These are phyloP conservation scores for Eupristina koningsbergeri DNA, from an alignment of 1,140 invertebrate species.

Conservation along the genomic window DNA sequence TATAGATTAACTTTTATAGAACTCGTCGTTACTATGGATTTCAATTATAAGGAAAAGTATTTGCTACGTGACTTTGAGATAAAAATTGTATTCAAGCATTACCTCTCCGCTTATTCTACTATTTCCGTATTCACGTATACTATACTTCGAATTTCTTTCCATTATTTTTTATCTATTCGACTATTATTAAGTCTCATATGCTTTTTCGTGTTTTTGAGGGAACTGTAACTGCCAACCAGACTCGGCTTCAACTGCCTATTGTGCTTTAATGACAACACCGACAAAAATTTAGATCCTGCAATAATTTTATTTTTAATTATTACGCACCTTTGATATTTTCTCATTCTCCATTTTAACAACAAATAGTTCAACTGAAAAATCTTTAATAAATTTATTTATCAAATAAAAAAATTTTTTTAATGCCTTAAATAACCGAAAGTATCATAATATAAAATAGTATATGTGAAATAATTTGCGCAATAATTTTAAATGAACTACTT, in stretches of 20 bases:
- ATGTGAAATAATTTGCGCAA: constrained; percentile 3
- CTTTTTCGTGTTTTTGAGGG: not conserved
- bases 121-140: not conserved
- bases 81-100: not conserved
- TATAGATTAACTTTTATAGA: not conserved
- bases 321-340: too few relatives aligned
- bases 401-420: not conserved
- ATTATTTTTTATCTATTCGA: not conserved
- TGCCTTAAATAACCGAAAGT: not conserved
- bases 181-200: not conserved
- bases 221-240: not conserved
- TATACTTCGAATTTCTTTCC: not conserved
- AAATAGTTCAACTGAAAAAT: not conserved
- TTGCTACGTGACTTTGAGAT: constrained; percentile 23
- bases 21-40: not conserved
- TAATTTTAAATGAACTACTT: not conserved
- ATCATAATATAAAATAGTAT: not conserved
- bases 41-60: constrained; percentile 30
- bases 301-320: too few relatives aligned
- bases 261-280: too few relatives aligned
- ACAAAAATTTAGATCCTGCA: too few relatives aligned
- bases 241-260: not conserved
- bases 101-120: not conserved
- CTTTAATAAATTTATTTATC: not conserved
- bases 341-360: too few relatives aligned